A percentile compares a stretch with the other conserved stretches of the same genome.
These are phyloP conservation scores for Adoxophyes honmai DNA, from an alignment of 1,140 invertebrate genomes.

Conservation along the genomic window DNA sequence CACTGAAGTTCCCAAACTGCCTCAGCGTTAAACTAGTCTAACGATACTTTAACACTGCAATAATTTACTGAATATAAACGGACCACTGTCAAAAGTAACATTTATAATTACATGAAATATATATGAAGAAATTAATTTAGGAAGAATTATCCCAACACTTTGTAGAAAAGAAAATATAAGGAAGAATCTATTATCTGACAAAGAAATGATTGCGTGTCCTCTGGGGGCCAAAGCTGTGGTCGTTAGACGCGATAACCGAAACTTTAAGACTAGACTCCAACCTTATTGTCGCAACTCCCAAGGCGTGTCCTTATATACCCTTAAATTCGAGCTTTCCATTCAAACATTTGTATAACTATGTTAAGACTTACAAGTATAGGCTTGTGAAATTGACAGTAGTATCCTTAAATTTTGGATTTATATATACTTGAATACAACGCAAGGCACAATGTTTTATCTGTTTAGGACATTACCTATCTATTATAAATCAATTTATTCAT, in stretches of 20 bases:
- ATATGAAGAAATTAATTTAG: no score
- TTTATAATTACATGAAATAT: no score
- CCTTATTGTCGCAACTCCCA: slow-evolving; percentile 64
- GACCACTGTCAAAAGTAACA: no score
- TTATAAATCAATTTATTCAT: slow-evolving; percentile 26
- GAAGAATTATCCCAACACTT: no score
- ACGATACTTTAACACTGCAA: no score
- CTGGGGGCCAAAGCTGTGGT: no score
- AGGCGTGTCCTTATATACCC: slow-evolving; percentile 36
- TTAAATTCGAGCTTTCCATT: slow-evolving; percentile 69
- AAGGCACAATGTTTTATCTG: slow-evolving; percentile 62
- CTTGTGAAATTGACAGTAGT: slow-evolving; percentile 70
- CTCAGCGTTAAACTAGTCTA: no score
- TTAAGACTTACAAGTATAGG: slow-evolving; percentile 54
- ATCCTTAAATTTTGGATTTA: slow-evolving; percentile 56
- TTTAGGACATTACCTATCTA: slow-evolving; percentile 38
- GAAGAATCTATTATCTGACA: no score
- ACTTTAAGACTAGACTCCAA: slow-evolving; percentile 64
- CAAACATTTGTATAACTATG: slow-evolving; percentile 48
- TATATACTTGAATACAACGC: slow-evolving; percentile 59
- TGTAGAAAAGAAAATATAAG: no score
- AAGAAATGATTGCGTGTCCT: no score
- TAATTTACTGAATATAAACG: no score
- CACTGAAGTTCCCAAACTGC: no score
- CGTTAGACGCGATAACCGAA: slow-evolving; percentile 33